phyloP scores from a whole-genome alignment of 92 coral and sea anemone genomes.

The Porites cylindrica region DNA sequence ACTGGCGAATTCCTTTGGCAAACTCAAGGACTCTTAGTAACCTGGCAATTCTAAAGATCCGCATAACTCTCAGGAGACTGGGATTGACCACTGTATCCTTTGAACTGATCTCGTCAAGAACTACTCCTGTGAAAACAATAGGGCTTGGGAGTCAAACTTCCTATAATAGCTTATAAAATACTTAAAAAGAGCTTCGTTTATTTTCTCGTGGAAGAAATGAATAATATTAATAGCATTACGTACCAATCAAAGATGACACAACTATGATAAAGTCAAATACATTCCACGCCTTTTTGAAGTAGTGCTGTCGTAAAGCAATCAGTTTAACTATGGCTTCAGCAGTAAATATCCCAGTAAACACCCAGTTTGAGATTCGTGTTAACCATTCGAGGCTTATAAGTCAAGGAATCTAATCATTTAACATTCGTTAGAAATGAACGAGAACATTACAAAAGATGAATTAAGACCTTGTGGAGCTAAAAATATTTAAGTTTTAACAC shows the following conservation, averaged over 20 bases:
- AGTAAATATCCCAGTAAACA: conserved; percentile 87
- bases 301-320: conserved; percentile 83
- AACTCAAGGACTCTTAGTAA: conserved; percentile 87
- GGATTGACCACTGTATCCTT: conserved; percentile 74
- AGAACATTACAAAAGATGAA: background rate
- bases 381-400: conserved; percentile 64
- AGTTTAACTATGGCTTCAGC: conserved; percentile 88
- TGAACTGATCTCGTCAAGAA: conserved; percentile 71
- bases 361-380: conserved; percentile 81
- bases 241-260: conserved; percentile 83
- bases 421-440: background rate
- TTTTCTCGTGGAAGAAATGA: too few species aligned
- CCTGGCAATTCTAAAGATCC: conserved; percentile 93
- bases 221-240: too few species aligned
- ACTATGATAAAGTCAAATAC: conserved; percentile 90
- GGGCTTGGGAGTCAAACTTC: too few species aligned
- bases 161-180: too few species aligned
- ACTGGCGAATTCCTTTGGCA: conserved; percentile 94
- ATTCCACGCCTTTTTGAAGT: conserved; percentile 93
- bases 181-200: too few species aligned
- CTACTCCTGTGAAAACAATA: conserved; percentile 55
- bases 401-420: conserved; percentile 53
- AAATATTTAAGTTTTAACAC: too few species aligned
- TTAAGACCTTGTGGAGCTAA: too few species aligned
- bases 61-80: conserved; percentile 90